A percentile compares a stretch with the other conserved stretches of the same genome.
phyloP scores from a whole-genome alignment of 1,140 invertebrate species.

The Whitmania pigra region DNA sequence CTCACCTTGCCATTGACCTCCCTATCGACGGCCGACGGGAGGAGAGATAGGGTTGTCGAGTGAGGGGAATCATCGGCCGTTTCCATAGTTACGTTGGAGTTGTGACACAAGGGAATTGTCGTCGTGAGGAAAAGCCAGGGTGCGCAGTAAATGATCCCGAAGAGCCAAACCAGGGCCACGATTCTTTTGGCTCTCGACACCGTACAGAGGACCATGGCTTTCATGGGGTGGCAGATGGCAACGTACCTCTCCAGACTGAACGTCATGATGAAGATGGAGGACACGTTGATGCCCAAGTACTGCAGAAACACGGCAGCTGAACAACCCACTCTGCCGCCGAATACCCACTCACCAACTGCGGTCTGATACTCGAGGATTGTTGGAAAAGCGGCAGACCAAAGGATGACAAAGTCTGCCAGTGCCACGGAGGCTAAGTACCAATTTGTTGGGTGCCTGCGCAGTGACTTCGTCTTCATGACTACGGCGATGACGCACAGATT shows the following conservation, averaged over 20 bases:
- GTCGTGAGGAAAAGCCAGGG: conserved; percentile 38
- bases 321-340: conserved; percentile 50
- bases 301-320: conserved; percentile 52
- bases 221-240: conserved; percentile 81
- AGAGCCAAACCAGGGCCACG: conserved; percentile 49
- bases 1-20: conserved; percentile 30
- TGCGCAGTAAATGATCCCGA: conserved; percentile 42
- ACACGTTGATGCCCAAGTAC: conserved; percentile 64
- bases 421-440: conserved; percentile 85
- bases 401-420: conserved; percentile 74
- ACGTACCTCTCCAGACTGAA: conserved; percentile 90
- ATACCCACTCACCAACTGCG: conserved; percentile 50
- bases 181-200: conserved; percentile 49
- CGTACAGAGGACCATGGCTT: conserved; percentile 61
- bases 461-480: conserved; percentile 38
- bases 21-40: conserved; percentile 16
- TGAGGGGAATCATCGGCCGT: no score
- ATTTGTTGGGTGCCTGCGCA: conserved; percentile 55
- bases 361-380: conserved; percentile 50
- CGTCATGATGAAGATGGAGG: conserved; percentile 76
- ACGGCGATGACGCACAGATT: conserved; percentile 44
- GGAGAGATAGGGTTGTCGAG: no score
- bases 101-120: conserved; percentile 22
- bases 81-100: no score
- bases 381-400: conserved; percentile 51